phyloP scores from a whole-genome alignment of 2,888 invertebrate species.

The Pollenia griseotomentosa region DNA sequence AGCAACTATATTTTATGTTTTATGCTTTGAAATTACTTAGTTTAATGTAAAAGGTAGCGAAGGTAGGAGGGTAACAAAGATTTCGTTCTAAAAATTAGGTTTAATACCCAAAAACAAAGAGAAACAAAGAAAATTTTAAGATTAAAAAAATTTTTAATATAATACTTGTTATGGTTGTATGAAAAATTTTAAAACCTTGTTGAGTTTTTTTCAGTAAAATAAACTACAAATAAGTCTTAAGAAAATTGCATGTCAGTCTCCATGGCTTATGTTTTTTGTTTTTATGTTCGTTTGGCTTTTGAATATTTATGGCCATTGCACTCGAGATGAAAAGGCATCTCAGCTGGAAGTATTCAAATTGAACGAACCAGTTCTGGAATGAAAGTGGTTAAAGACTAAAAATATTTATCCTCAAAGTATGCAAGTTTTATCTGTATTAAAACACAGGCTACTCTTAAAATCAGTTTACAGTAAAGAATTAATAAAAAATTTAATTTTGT shows the following conservation, averaged over 20 bases:
- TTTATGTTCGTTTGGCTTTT: neutral
- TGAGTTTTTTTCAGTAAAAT: conserved; percentile 25
- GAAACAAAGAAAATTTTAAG: neutral
- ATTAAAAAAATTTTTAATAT: neutral
- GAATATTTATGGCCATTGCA: no score
- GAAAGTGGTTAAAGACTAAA: no score
- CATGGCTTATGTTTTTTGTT: neutral
- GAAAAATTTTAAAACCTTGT: conserved; percentile 19
- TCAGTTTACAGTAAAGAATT: no score
- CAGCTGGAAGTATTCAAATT: no score
- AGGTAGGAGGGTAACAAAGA: neutral
- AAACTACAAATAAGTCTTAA: conserved; percentile 50
- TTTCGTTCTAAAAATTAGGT: conserved; percentile 8
- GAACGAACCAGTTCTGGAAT: no score
- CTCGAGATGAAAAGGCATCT: no score
- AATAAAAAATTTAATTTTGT: no score
- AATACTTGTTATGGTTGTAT: neutral
- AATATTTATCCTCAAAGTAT: no score
- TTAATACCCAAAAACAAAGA: conserved; percentile 18
- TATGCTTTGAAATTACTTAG: neutral
- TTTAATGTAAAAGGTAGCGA: neutral
- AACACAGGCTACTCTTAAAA: no score
- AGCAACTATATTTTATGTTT: neutral
- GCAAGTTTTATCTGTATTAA: no score
- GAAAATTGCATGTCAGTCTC: conserved; percentile 32